These are phyloP conservation scores for Heliconius sara DNA, from an alignment of 2,888 invertebrate species.

Conservation along the genomic window DNA sequence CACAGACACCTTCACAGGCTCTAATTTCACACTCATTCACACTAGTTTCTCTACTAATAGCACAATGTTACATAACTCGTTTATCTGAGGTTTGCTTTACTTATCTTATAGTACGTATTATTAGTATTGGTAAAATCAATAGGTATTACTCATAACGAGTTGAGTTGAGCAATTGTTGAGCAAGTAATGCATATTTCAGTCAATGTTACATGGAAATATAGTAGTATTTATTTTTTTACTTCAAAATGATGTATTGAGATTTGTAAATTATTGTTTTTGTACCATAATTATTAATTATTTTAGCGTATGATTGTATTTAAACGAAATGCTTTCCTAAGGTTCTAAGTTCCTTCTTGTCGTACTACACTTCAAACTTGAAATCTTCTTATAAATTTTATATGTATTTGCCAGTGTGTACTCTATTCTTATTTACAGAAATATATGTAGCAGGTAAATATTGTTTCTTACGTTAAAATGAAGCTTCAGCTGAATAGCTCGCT, in stretches of 20 bases:
- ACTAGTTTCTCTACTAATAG: conserved; percentile 42
- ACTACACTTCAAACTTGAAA: not conserved
- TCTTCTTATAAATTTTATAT: no score
- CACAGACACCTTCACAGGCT: conserved; percentile 22
- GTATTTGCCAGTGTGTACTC: no score
- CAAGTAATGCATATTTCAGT: no score
- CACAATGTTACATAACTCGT: conserved; percentile 37
- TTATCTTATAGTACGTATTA: conserved; percentile 4
- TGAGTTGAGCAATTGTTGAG: no score
- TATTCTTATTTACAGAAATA: not conserved
- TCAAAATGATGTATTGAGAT: not conserved
- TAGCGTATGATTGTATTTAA: not conserved
- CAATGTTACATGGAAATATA: no score
- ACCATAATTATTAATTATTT: not conserved
- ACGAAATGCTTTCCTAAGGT: not conserved
- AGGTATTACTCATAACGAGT: not conserved
- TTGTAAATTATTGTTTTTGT: no score
- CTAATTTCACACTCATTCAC: conserved; percentile 46
- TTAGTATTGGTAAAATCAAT: conserved; percentile 4
- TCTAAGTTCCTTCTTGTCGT: no score
- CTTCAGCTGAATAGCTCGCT: conserved; percentile 5
- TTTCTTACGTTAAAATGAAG: not conserved
- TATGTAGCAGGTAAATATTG: not conserved
- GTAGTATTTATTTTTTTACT: not conserved
- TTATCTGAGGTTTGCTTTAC: conserved; percentile 33